These are phyloP conservation scores for Scomberomorus guttatus DNA, from an alignment of 2,797 vertebrate genomes.

Conservation along the genomic window DNA sequence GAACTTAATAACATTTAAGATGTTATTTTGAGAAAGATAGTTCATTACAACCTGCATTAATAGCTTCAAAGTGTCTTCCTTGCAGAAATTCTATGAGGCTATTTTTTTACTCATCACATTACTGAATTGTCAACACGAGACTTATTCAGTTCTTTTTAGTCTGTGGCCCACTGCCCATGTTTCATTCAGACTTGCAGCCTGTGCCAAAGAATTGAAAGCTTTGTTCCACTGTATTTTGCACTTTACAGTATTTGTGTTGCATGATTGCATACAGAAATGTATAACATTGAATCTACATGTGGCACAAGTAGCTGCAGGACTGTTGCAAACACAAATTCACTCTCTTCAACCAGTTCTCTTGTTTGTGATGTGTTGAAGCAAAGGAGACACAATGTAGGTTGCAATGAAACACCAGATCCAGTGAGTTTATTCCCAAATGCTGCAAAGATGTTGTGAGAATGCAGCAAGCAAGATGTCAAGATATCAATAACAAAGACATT, in stretches of 20 bases:
- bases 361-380: not conserved
- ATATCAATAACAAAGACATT: not conserved
- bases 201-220: conserved; percentile 16
- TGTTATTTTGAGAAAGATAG: conserved; percentile 53
- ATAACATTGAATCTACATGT: not conserved
- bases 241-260: conserved; percentile 1
- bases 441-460: not conserved
- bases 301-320: not conserved
- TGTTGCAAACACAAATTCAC: not conserved
- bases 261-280: not conserved
- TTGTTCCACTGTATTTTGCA: conserved; percentile 12
- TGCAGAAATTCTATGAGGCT: conserved; percentile 40
- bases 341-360: not conserved
- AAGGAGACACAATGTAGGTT: not conserved
- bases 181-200: not conserved
- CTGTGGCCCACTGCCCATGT: conserved; percentile 41
- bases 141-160: conserved; percentile 47
- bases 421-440: conserved; percentile 9
- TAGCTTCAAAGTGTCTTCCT: conserved; percentile 54
- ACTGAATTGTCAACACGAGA: conserved; percentile 54
- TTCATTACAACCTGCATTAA: conserved; percentile 60
- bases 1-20: conserved; percentile 54
- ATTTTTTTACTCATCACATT: conserved; percentile 55
- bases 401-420: conserved; percentile 2
- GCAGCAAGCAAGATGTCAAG: not conserved